Conservation (phyloP, 1,140 invertebrate genomes). For the Agrilus planipennis region DNA sequence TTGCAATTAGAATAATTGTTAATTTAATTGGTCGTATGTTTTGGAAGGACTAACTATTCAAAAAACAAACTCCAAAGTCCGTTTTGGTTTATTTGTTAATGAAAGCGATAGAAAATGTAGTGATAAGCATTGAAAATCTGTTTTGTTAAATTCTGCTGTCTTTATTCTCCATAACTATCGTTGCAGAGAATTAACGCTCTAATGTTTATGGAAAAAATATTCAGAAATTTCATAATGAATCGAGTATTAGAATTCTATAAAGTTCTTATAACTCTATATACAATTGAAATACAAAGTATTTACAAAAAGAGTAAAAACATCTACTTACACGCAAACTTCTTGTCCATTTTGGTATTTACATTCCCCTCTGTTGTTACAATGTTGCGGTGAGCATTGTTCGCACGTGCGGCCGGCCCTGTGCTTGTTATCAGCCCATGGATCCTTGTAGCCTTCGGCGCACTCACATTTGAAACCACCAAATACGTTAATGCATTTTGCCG, state of each 20-base stretch:
- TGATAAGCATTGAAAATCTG: too few species aligned
- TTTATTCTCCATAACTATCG: too few species aligned
- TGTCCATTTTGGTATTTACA: constrained; percentile 66
- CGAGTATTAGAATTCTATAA: constrained; percentile 1
- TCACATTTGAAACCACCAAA: constrained; percentile 82
- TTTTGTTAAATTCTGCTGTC: too few species aligned
- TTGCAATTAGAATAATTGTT: too few species aligned
- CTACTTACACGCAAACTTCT: constrained; percentile 63
- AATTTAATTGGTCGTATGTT: too few species aligned
- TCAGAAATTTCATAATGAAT: constrained; percentile 5
- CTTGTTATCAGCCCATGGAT: constrained; percentile 52
- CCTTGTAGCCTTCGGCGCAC: constrained; percentile 68
- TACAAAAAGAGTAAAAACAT: background rate
- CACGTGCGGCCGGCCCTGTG: constrained; percentile 59
- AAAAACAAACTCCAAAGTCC: too few species aligned
- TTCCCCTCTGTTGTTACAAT: constrained; percentile 73
- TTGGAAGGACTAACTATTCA: too few species aligned
- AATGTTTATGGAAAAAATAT: too few species aligned
- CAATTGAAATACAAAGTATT: constrained; percentile 4
- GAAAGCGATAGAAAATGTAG: too few species aligned
- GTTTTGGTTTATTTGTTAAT: too few species aligned
- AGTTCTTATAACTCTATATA: too few species aligned
- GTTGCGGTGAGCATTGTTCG: constrained; percentile 58
- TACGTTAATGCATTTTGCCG: constrained; percentile 76
- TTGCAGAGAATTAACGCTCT: too few species aligned